A percentile compares a stretch with the other conserved stretches of the same genome.
These are phyloP conservation scores for Luidia sarsii DNA, from an alignment of 53 echinoderm and acorn worm species.

Conservation along the genomic window DNA sequence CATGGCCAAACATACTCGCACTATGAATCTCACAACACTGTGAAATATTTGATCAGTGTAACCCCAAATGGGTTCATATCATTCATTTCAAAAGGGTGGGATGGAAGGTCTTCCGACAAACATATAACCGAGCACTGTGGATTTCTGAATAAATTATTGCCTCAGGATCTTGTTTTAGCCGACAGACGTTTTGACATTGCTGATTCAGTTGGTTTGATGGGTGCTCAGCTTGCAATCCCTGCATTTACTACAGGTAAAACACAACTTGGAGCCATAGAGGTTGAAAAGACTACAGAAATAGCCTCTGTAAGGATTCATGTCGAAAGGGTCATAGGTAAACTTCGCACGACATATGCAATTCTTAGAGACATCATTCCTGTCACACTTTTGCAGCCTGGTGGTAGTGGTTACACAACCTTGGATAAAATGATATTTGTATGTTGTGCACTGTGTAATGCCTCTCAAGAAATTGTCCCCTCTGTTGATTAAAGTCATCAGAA, in stretches of 20 bases:
- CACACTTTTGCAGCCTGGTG: background rate
- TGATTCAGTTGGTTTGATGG: background rate
- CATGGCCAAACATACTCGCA: background rate
- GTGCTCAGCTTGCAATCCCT: background rate
- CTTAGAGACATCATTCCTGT: background rate
- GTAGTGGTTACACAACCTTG: background rate
- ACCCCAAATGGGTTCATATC: conserved; percentile 17
- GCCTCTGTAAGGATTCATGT: background rate
- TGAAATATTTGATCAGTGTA: conserved; percentile 23
- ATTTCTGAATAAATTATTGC: background rate
- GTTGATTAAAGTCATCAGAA: too few relatives aligned
- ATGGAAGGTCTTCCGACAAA: conserved; percentile 13
- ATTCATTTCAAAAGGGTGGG: conserved; percentile 28
- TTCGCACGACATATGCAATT: background rate
- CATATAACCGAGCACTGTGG: conserved; percentile 22
- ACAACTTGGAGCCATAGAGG: background rate
- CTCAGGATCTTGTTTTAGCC: conserved; percentile 11
- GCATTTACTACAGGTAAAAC: background rate
- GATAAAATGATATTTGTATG: background rate
- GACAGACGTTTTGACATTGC: conserved; percentile 26
- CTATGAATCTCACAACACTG: conserved; percentile 29
- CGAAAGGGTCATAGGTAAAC: background rate
- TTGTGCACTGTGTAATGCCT: background rate
- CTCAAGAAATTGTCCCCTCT: background rate
- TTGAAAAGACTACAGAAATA: too few relatives aligned